Evolutionary conservation across 2,888 invertebrate species (phyloP).

Genomic region (Dryococelus australis): DNA sequence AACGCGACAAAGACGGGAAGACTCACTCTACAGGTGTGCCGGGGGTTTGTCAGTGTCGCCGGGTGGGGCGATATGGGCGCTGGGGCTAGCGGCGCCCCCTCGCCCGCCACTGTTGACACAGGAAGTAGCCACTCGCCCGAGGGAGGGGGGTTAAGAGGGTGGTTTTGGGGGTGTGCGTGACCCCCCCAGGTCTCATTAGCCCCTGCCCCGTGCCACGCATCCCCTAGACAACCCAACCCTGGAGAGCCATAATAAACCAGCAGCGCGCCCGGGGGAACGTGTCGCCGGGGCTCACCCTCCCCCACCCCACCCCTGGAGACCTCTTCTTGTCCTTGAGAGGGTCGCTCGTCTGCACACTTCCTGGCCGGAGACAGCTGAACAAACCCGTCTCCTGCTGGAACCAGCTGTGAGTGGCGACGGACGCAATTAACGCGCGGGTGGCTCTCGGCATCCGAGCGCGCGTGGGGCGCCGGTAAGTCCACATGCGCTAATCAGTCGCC

Average conservation of each 20-base stretch:
- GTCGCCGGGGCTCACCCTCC: too few species aligned
- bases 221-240: neutral
- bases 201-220: neutral
- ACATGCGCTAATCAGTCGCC: neutral
- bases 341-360: neutral
- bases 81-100: too few species aligned
- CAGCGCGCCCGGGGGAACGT: too few species aligned
- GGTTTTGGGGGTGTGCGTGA: too few species aligned
- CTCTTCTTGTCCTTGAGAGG: neutral
- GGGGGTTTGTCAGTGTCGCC: too few species aligned
- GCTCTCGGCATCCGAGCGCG: too few species aligned
- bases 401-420: neutral
- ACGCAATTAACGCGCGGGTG: neutral
- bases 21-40: too few species aligned
- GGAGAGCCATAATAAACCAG: too few species aligned
- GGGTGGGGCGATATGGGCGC: too few species aligned
- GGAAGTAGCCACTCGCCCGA: neutral
- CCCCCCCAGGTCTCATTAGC: neutral
- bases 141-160: too few species aligned
- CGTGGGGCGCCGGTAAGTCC: neutral
- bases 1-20: too few species aligned
- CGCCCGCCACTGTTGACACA: neutral
- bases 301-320: too few species aligned
- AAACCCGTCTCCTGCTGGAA: neutral
- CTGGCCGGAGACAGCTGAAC: constrained; percentile 9